Percentiles rank a stretch among this genome's conserved stretches.
Conservation (phyloP, 2,113 vertebrate species). For the Rallus limicola region DNA sequence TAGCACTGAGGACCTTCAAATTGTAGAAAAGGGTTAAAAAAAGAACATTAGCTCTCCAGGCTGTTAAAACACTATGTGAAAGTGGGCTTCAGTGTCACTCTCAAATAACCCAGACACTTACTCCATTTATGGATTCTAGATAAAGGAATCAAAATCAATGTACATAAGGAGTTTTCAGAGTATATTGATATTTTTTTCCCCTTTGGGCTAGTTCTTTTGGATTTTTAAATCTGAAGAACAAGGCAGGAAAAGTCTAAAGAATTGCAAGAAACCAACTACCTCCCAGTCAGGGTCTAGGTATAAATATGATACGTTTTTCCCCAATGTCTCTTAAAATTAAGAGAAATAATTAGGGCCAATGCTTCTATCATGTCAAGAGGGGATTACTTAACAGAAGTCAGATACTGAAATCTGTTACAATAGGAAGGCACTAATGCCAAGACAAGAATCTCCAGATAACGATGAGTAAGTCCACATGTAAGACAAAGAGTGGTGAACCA, state of each 20-base stretch:
- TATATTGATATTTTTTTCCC: background rate
- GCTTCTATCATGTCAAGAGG: background rate
- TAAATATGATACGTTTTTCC: background rate
- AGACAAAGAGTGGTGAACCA: background rate
- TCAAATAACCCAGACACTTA: background rate
- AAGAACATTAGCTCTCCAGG: background rate
- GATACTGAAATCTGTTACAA: background rate
- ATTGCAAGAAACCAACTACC: background rate
- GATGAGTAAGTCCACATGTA: rapidly evolving
- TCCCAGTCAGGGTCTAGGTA: background rate
- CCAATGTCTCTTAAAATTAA: background rate
- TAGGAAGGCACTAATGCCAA: background rate
- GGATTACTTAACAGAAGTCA: background rate
- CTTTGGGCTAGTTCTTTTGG: background rate
- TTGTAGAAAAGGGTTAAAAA: background rate
- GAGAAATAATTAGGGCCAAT: background rate
- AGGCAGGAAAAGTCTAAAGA: background rate
- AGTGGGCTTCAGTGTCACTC: background rate
- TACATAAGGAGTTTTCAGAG: background rate
- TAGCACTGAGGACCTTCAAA: background rate
- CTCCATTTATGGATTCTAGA: background rate
- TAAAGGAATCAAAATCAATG: background rate
- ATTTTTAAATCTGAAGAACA: background rate
- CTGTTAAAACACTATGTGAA: background rate
- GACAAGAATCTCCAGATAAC: background rate